Base-by-base conservation (phyloP, 2,797 vertebrate genomes). In the Anguilla obscura region DNA sequence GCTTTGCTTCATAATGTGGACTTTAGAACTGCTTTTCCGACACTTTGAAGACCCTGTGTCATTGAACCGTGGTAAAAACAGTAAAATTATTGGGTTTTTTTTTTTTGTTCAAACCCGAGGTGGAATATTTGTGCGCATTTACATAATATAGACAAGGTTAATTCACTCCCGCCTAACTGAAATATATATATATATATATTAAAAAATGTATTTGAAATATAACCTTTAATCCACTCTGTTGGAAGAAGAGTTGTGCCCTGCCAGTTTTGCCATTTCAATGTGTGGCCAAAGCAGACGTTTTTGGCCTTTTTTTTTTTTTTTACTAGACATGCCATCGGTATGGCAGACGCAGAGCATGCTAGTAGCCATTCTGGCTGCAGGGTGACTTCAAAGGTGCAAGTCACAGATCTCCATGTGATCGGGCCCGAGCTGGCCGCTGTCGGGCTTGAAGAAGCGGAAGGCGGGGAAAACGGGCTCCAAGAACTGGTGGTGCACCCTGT, bases 401-500 rank as follows among this genome's bases (percentile, higher is more conserved):
- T 91, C 88, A 60, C 94, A 92, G 86, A 96, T 90, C 89, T 95
- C 89, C 91, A 96, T 88, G 90, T 96, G 95, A 88, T 93, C 92
- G 1, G 93, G 92, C 91, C 92, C 91, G 4, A 36, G 12, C 84
- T 93, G 91, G 56, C 76, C 88, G 33, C 92, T 91, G 10, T 69
- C 50, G 0, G 95, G 92, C 89, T 82, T 94, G 48, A 96, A 92
- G 90, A 96, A 94, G 56, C 95, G 90, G 3, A 96, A 3, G 1
- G 94, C 94, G 0, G 95, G 95, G 88, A 93, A 95, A 86, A 96
- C 89, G 0, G 95, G 94, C 90, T 96, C 94, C 0, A 93, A 95
- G 93, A 97, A 96, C 90, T 95, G 95, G 90, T 96, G 96, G 36
- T 96, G 92, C 56, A 90, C 94, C 71, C 95, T 90, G 89, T 96